These are phyloP conservation scores for Ptiloglossa arizonensis DNA, from an alignment of 1,140 invertebrate genomes.

Conservation along the genomic window DNA sequence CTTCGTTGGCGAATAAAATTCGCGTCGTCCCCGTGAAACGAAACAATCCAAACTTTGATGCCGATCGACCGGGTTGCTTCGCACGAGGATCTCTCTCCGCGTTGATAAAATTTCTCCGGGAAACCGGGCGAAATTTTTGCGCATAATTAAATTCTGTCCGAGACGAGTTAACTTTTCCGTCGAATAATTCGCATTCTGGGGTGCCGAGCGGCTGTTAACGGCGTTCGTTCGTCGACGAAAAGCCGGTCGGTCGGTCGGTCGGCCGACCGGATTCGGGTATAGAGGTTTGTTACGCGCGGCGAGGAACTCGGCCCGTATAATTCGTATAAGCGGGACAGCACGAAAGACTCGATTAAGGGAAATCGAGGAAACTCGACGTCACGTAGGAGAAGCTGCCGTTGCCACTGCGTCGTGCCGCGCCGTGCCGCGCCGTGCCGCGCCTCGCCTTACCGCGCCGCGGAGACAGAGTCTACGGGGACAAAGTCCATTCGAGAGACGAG, in stretches of 20 bases:
- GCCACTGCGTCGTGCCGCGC: too few species aligned
- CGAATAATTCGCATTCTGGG: slow-evolving; percentile 41
- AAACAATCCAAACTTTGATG: not conserved
- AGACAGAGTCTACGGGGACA: slow-evolving; percentile 35
- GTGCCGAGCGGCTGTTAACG: slow-evolving; percentile 14
- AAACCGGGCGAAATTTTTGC: slow-evolving; percentile 3
- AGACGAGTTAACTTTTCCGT: not conserved
- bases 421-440: too few species aligned
- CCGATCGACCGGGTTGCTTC: not conserved
- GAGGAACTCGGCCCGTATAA: slow-evolving; percentile 36
- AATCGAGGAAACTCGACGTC: slow-evolving; percentile 57
- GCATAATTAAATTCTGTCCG: slow-evolving; percentile 43
- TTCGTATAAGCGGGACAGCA: slow-evolving; percentile 23
- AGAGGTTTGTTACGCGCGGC: slow-evolving; percentile 17
- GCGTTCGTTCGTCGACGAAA: not conserved
- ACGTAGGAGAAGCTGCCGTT: slow-evolving; percentile 50
- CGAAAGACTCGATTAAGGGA: slow-evolving; percentile 47
- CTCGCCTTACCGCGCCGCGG: slow-evolving; percentile 23
- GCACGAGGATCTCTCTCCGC: not conserved
- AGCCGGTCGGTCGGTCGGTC: not conserved
- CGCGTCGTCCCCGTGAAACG: not conserved
- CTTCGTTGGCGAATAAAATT: not conserved
- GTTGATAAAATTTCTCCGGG: not conserved
- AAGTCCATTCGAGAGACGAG: slow-evolving; percentile 21
- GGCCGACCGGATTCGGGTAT: slow-evolving; percentile 9